Evolutionary conservation across 2,888 invertebrate genomes (phyloP).

Genomic region (Balanococcus diminutus): DNA sequence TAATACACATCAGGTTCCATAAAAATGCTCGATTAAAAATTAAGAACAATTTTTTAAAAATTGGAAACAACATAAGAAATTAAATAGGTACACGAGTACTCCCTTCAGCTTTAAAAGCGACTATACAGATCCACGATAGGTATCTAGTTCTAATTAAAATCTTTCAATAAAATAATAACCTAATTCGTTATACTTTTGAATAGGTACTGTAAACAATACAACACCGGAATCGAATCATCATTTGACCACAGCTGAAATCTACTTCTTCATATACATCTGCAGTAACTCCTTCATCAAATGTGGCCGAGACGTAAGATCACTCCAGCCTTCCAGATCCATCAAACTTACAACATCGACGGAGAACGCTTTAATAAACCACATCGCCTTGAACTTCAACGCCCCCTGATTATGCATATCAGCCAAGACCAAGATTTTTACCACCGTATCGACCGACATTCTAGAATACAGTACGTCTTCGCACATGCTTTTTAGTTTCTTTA

Average conservation of each 20-base stretch:
- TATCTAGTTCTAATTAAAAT: too few species aligned
- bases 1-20: too few species aligned
- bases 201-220: too few species aligned
- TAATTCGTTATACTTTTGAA: too few species aligned
- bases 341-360: constrained; percentile 63
- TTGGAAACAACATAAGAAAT: too few species aligned
- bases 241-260: not conserved
- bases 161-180: too few species aligned
- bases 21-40: too few species aligned
- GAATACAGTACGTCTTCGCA: constrained; percentile 96
- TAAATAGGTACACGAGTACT: too few species aligned
- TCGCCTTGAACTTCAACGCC: constrained; percentile 97
- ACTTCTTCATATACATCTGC: not conserved
- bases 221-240: not conserved
- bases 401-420: constrained; percentile 98
- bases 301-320: not conserved
- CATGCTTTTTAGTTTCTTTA: constrained; percentile 98
- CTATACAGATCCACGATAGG: too few species aligned
- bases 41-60: too few species aligned
- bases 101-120: too few species aligned
- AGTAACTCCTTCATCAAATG: not conserved
- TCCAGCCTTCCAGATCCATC: not conserved
- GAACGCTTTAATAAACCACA: constrained; percentile 98
- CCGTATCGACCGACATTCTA: constrained; percentile 93
- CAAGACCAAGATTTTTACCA: constrained; percentile 93